These are phyloP conservation scores for Pagetopsis macropterus DNA, from an alignment of 2,797 vertebrate species.

Conservation along the genomic window DNA sequence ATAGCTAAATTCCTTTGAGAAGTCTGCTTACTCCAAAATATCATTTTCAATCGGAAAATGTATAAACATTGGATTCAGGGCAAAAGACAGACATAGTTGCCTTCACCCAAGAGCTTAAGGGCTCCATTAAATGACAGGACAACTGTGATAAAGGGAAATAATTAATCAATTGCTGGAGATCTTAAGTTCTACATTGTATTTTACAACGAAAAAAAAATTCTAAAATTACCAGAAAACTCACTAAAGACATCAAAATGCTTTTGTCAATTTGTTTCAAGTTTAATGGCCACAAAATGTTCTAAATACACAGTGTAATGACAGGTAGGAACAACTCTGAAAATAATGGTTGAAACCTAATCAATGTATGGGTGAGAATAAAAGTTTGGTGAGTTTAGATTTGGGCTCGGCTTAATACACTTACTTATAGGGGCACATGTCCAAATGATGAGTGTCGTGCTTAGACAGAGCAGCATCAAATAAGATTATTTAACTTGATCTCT, in stretches of 20 bases:
- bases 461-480: too few species aligned
- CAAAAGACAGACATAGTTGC: rapidly evolving
- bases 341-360: background rate
- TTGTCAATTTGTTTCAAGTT: too few species aligned
- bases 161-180: background rate
- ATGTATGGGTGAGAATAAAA: background rate
- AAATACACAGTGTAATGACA: background rate
- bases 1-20: constrained; percentile 12
- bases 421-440: background rate
- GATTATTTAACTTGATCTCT: background rate
- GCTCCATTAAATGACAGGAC: background rate
- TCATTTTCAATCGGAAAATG: background rate
- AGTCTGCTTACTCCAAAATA: constrained; percentile 15
- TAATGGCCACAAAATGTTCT: background rate
- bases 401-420: background rate
- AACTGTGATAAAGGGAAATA: background rate
- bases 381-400: too few species aligned
- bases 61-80: background rate
- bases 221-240: too few species aligned
- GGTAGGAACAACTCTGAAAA: background rate
- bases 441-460: background rate
- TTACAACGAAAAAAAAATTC: background rate
- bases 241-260: too few species aligned
- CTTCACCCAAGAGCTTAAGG: background rate
- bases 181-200: background rate